Evolutionary conservation across 2,113 vertebrate species (phyloP), one percentile per base, ranked within the genome.

Genomic region (Leptodactylus fuscus): DNA sequence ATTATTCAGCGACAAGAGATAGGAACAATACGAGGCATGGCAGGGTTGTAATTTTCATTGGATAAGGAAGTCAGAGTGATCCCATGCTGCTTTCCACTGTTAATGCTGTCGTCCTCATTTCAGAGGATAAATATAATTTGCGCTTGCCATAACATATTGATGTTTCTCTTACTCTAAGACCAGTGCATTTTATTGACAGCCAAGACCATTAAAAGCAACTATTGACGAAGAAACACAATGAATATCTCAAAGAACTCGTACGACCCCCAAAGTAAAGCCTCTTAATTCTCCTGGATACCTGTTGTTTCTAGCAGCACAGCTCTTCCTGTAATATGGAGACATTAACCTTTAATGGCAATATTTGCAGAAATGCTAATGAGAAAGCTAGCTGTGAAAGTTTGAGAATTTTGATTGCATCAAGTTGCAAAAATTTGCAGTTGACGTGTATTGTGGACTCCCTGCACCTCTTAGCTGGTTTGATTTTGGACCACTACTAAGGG

Each of bases 111-210:
- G 73, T 85, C 83, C 76, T 80, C 49, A 73, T 85, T 85, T 60
- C 77, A 74, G 69, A 71, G 77, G 53, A 55, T 79, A 86, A 85
- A 81, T 73, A 81, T 81, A 86, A 86, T 81, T 86, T 86, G 83
- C 76, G 69, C 65, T 69, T 60, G 84, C 32, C 77, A 36, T 73
- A 46, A 44, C 18, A 34, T 73, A 73, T 81, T 86, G 49, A 86
- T 73, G 76, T 65, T 80, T 53, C 49, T 62, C 60, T 71, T 49
- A 86, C 73, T 69, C 84, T 24, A 32, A 58, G 75, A 44, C 16
- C 46, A 15, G 5, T 2, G 48, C 6, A 34, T 73, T 86, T 67
- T 85, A 70, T 86, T 81, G 41, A 44, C 55, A 81, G 58, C 74
- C 22, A n/a, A 73, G 27, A 80, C 32, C 65, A 80, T 80, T 55